Percentiles rank a stretch among this genome's conserved stretches.
Evolutionary conservation across 2,797 vertebrate genomes (phyloP).

Genomic region (Prunella strophiata): DNA sequence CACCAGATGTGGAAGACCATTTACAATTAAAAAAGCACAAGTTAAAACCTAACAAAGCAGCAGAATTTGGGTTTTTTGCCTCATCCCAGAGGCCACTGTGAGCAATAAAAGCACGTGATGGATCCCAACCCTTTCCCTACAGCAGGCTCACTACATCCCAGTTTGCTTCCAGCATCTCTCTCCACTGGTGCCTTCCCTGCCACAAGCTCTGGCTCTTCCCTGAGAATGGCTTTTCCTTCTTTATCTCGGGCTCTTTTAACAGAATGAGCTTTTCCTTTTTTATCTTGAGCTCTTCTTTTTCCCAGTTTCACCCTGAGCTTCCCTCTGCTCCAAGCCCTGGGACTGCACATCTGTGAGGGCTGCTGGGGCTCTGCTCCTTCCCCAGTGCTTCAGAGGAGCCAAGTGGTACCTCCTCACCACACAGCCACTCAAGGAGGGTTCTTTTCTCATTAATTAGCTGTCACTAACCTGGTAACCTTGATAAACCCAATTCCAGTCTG

Average conservation of each 20-base stretch:
- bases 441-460: not conserved
- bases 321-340: not conserved
- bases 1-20: not conserved
- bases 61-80: not conserved
- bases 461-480: not conserved
- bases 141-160: not conserved
- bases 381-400: not conserved
- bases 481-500: not conserved
- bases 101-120: not conserved
- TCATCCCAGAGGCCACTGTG: not conserved
- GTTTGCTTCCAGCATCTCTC: not conserved
- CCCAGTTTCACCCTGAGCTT: not conserved
- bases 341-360: not conserved
- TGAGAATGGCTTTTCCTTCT: not conserved
- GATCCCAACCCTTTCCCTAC: not conserved
- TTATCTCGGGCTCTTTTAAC: not conserved
- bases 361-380: not conserved
- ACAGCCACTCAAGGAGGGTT: not conserved
- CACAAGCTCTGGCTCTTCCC: not conserved
- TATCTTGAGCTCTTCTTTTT: not conserved
- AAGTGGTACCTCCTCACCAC: not conserved
- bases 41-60: not conserved
- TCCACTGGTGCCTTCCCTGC: not conserved
- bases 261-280: not conserved
- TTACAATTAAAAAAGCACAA: not conserved